These are phyloP conservation scores for Sylvia atricapilla DNA, from an alignment of 2,113 vertebrate genomes.

Conservation along the genomic window DNA sequence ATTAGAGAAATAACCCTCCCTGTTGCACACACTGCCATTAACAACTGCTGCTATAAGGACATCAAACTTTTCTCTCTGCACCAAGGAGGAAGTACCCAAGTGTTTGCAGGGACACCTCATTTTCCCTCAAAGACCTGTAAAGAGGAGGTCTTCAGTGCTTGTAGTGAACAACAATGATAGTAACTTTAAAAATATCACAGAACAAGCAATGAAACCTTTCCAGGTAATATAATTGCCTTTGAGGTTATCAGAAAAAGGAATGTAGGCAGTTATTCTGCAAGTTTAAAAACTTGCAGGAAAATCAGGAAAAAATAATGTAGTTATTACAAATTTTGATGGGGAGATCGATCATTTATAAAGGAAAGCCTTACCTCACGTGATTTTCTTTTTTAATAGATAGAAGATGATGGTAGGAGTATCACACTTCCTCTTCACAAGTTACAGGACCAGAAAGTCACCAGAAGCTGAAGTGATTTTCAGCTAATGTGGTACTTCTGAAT, in stretches of 20 bases:
- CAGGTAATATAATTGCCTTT: neutral
- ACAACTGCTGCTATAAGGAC: neutral
- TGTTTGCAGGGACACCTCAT: neutral
- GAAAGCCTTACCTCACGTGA: neutral
- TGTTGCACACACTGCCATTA: neutral
- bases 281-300: neutral
- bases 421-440: neutral
- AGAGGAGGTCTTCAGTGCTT: neutral
- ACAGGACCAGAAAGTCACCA: neutral
- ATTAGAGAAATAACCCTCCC: neutral
- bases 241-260: neutral
- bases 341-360: neutral
- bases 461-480: neutral
- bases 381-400: neutral
- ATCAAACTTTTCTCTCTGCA: neutral
- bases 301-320: neutral
- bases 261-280: neutral
- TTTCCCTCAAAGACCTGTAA: neutral
- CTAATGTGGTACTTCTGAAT: neutral
- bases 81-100: neutral
- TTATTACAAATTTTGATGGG: neutral
- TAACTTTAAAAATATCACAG: neutral
- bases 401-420: neutral
- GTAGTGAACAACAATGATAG: neutral
- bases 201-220: neutral